These are phyloP conservation scores for Rhinatrema bivittatum DNA, from an alignment of 2,797 vertebrate genomes.

Conservation along the genomic window DNA sequence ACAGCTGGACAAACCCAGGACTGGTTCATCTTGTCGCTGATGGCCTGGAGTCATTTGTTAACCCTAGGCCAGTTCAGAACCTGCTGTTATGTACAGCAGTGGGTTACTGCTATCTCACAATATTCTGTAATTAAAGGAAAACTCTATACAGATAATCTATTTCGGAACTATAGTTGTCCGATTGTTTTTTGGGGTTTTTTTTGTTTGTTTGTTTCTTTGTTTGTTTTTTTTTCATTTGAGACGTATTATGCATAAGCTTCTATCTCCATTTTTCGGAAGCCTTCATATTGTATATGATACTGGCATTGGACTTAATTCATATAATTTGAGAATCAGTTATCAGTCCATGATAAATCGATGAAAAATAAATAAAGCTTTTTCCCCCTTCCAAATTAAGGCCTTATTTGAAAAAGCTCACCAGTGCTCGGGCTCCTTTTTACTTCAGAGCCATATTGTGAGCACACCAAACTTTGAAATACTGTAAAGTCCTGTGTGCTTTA, in stretches of 20 bases:
- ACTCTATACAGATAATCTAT: conserved; percentile 37
- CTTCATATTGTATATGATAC: conserved; percentile 30
- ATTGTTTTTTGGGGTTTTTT: no score
- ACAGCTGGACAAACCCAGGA: no score
- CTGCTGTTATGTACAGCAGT: conserved; percentile 9
- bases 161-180: conserved; percentile 44
- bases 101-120: conserved; percentile 30
- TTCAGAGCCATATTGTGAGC: conserved; percentile 36
- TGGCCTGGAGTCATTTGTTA: no score
- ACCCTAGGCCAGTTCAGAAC: no score
- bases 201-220: no score
- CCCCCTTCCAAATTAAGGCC: conserved; percentile 37
- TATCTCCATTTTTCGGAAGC: conserved; percentile 34
- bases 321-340: conserved; percentile 22
- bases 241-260: conserved; percentile 39
- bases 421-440: conserved; percentile 47
- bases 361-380: conserved; percentile 25
- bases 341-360: conserved; percentile 25
- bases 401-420: conserved; percentile 30
- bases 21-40: no score
- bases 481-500: conserved; percentile 65
- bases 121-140: conserved; percentile 25
- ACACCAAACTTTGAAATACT: conserved; percentile 62
- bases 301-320: conserved; percentile 45
- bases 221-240: conserved; percentile 40